Conservation (phyloP, 2,888 invertebrate species). For the Polyploca ridens region DNA sequence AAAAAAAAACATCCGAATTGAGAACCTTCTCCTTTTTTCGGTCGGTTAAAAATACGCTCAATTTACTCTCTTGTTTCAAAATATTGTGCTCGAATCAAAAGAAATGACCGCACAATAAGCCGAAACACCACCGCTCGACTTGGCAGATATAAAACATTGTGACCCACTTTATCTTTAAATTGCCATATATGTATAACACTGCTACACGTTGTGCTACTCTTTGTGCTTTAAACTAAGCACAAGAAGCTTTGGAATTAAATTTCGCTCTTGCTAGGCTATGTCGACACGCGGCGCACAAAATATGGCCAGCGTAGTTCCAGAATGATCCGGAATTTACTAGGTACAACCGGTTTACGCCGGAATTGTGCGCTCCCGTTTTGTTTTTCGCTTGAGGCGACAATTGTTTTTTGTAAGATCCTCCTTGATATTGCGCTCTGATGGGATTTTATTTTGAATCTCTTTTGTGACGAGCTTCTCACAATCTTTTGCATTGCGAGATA, state of each 20-base stretch:
- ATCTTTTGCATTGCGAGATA: background rate
- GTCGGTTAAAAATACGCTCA: too few species aligned
- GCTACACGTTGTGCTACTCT: conserved; percentile 28
- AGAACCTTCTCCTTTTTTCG: too few species aligned
- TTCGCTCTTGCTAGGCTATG: conserved; percentile 48
- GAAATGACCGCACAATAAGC: background rate
- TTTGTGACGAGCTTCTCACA: conserved; percentile 6
- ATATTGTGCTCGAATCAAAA: background rate
- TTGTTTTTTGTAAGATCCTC: conserved; percentile 16
- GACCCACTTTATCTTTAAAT: conserved; percentile 35
- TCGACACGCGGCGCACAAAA: conserved; percentile 56
- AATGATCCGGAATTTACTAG: conserved; percentile 48
- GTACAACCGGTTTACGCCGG: conserved; percentile 41
- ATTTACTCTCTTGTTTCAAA: background rate
- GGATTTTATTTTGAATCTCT: conserved; percentile 16
- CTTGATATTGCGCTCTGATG: conserved; percentile 13
- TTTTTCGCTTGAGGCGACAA: conserved; percentile 21
- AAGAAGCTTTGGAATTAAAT: conserved; percentile 66
- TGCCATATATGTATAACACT: conserved; percentile 26
- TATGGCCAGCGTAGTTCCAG: conserved; percentile 45
- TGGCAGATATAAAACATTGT: conserved; percentile 17
- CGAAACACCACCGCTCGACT: background rate
- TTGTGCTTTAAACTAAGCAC: conserved; percentile 51
- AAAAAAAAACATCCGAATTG: too few species aligned
- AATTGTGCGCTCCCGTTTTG: conserved; percentile 13